Percentiles rank a stretch among this genome's conserved stretches.
Conservation (phyloP, 2,113 vertebrate genomes). For the Trematocara nigrifrons region DNA sequence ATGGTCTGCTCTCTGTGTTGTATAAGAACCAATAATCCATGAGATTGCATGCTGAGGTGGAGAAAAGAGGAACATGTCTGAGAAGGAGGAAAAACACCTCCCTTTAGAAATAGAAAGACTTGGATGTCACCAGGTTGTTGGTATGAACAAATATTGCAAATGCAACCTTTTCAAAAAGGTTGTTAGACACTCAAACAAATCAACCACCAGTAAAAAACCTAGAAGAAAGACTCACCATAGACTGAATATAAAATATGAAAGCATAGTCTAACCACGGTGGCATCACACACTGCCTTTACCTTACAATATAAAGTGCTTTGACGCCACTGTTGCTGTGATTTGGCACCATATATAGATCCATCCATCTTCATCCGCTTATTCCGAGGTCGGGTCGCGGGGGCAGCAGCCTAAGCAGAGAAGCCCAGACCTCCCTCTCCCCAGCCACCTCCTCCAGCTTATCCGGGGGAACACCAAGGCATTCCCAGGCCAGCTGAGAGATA, state of each 20-base stretch:
- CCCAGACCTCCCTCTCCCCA: too few species aligned
- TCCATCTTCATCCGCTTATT: too few species aligned
- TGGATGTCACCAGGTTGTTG: not conserved
- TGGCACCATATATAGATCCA: too few species aligned
- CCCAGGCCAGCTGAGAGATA: too few species aligned
- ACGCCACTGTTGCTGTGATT: too few species aligned
- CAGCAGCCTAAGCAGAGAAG: too few species aligned
- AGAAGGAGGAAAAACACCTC: not conserved
- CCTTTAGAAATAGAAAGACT: not conserved
- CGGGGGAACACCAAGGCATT: too few species aligned
- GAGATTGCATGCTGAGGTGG: not conserved
- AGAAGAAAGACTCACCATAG: not conserved
- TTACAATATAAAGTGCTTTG: too few species aligned
- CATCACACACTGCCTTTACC: not conserved
- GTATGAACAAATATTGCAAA: not conserved
- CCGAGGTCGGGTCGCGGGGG: too few species aligned
- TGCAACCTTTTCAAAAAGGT: not conserved
- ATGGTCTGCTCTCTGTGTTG: not conserved
- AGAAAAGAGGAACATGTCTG: not conserved
- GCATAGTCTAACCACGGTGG: not conserved
- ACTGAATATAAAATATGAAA: not conserved
- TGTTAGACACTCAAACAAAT: not conserved
- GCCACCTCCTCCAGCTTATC: too few species aligned
- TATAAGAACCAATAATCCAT: not conserved
- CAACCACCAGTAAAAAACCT: not conserved